These are phyloP conservation scores for Periophthalmus magnuspinnatus DNA, from an alignment of 2,797 vertebrate species.

Conservation along the genomic window DNA sequence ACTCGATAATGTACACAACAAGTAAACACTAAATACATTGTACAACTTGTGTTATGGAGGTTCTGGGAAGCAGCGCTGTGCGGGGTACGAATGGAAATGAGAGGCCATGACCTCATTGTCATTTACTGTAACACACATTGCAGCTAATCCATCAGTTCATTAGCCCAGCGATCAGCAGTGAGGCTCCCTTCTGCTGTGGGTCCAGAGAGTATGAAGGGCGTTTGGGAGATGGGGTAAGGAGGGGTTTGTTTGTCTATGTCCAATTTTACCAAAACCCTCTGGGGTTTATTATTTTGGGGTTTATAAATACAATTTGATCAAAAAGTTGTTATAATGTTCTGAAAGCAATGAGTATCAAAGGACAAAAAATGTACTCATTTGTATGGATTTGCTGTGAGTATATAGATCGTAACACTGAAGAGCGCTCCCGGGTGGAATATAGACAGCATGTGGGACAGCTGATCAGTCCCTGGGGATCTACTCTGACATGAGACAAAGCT, in stretches of 20 bases:
- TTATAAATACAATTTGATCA: too few relatives aligned
- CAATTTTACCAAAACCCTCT: too few relatives aligned
- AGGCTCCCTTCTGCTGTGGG: constrained; percentile 30
- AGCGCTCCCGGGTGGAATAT: not conserved
- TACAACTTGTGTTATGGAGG: constrained; percentile 9
- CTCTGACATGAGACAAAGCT: constrained; percentile 26
- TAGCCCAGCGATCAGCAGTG: constrained; percentile 45
- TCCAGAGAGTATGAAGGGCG: constrained; percentile 23
- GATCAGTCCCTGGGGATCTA: constrained; percentile 13
- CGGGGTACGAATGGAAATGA: constrained; percentile 60
- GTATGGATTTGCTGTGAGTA: too few relatives aligned
- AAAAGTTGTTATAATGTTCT: too few relatives aligned
- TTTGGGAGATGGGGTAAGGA: constrained; percentile 5
- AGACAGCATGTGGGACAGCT: not conserved
- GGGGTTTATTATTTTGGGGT: too few relatives aligned
- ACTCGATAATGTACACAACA: not conserved
- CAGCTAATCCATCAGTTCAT: constrained; percentile 49
- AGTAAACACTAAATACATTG: not conserved
- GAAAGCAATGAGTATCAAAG: too few relatives aligned
- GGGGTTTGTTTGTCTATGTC: not conserved
- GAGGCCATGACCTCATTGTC: constrained; percentile 62
- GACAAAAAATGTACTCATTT: too few relatives aligned
- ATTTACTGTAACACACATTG: constrained; percentile 67
- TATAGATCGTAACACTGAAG: too few relatives aligned
- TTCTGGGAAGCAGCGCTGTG: constrained; percentile 47